Evolutionary conservation across 2,113 vertebrate genomes (phyloP), one percentile per base, ranked within the genome.

Genomic region (Centropus bengalensis): DNA sequence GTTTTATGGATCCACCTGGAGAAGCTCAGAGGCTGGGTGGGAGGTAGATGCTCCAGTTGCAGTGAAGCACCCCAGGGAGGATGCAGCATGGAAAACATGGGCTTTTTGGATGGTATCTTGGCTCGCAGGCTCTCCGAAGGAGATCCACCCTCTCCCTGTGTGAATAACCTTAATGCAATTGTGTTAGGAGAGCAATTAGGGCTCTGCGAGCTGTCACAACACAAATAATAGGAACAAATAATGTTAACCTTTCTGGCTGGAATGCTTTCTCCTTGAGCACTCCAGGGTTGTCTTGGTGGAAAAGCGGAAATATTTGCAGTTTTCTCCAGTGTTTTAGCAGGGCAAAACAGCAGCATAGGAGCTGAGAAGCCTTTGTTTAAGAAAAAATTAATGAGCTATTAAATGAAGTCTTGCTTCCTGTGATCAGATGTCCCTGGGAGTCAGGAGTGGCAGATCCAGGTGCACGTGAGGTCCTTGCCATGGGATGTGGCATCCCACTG

Each of bases 211-310:
- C 95, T 96, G 94, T 91, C 96, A 96, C 94, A 94, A 82, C 96
- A 97, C 89, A 87, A 97, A 93, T 94, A 96, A 96, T 80, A 69
- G 89, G 91, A 96, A 94, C 89, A 97, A 95, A 97, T 89, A 95
- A 91, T 26, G 87, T 95, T 95, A 95, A 95, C 93, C 93, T 95
- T 96, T 96, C 91, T 15, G 66, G 38, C 67, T 94, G 89, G 78
- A 97, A 85, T 60, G 56, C 82, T 80, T 93, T 95, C 91, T 95
- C 94, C 94, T 91, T 91, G 85, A 95, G 59, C 70, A 33, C 93
- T 85, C 81, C 1, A 9, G 42, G 63, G 44, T 3, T 86, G 89
- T 54, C 89, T 91, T 76, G 87, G 59, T 59, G 56, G 68, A 55
- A 96, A 96, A 94, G 79, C 89, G 83, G 94, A 93, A 92, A 86